Evolutionary conservation across 2,888 invertebrate genomes (phyloP), one percentile per base, ranked within the genome.

Genomic region (Dendrolimus pini): DNA sequence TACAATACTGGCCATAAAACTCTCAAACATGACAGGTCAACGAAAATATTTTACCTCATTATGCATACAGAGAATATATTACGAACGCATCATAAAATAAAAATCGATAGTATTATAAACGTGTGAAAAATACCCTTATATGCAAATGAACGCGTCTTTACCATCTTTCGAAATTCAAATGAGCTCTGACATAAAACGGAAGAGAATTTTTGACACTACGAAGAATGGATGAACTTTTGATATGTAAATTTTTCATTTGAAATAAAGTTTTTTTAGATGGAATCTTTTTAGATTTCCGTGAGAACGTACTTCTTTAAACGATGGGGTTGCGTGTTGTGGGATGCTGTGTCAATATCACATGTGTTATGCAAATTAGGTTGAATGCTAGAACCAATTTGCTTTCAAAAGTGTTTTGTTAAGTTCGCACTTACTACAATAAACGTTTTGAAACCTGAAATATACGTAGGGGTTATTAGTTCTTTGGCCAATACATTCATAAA

Each of bases 1-100:
- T 30, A 30, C 30, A 30, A 30, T 6, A 30, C 30, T 12, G 47
- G 47, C 72, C 70, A 81, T 78, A 83, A 74, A 83, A 78, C 72
- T 79, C 72, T 59, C 67, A 82, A 83, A 84, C 83, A 78, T 86
- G 89, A 86, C 89, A 87, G 72, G 77, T 64, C 58, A 81, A 78
- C 82, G 78, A 89, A 88, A 90, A 90, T 84, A 89, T 89, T 88
- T 87, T 78, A 89, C 84, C 85, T 83, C 87, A 89, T 89, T 89
- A 89, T 77, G 75, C 72, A 85, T 83, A 85, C 80, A 80, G 67
- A 75, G 65, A 65, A 61, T 63, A 68, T 66, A 66, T 68, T 64
- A 72, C 72, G 75, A 75, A 76, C 74, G 73, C 69, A 72, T 71
- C 71, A 69, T 65, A 66, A 77, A 30, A 30, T 30, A 3, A 30